A percentile compares a stretch with the other conserved stretches of the same genome.
Evolutionary conservation across 2,113 vertebrate species (phyloP).

Genomic region (Misgurnus mizolepis): DNA sequence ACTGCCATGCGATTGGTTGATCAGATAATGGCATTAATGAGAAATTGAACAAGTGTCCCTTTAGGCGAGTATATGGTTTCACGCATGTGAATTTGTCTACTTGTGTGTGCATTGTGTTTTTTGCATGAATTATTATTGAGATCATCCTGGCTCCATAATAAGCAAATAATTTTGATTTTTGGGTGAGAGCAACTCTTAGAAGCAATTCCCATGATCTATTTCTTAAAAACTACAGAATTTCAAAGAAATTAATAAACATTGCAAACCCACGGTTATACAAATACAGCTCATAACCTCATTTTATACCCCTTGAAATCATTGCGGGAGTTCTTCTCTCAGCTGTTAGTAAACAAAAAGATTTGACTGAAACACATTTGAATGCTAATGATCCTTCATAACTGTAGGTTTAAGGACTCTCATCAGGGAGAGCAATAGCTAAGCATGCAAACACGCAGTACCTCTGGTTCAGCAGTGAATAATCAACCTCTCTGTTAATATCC

Average conservation of each 20-base stretch:
- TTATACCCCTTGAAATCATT: neutral
- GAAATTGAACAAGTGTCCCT: too few relatives aligned
- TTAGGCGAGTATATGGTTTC: too few relatives aligned
- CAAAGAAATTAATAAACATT: neutral
- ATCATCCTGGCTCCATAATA: too few relatives aligned
- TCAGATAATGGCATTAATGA: too few relatives aligned
- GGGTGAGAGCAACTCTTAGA: too few relatives aligned
- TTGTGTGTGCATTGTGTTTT: too few relatives aligned
- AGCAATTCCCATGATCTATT: too few relatives aligned
- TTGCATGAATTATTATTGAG: too few relatives aligned
- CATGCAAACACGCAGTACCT: conserved; percentile 52
- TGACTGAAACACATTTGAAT: conserved; percentile 55
- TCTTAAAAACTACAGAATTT: neutral
- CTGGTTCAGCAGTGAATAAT: conserved; percentile 56
- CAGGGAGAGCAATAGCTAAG: conserved; percentile 39
- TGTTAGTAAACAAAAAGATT: conserved; percentile 45
- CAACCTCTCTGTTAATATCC: conserved; percentile 32
- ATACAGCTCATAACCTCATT: neutral
- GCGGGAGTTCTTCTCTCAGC: conserved; percentile 34
- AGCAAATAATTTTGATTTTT: too few relatives aligned
- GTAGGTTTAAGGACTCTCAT: conserved; percentile 59
- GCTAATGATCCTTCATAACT: conserved; percentile 53
- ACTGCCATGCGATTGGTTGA: too few relatives aligned
- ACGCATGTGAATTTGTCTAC: too few relatives aligned
- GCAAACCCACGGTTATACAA: neutral